Percentiles rank a stretch among this genome's conserved stretches.
Evolutionary conservation across 2,888 invertebrate species (phyloP).

Genomic region (Meiosimyza platycephala): DNA sequence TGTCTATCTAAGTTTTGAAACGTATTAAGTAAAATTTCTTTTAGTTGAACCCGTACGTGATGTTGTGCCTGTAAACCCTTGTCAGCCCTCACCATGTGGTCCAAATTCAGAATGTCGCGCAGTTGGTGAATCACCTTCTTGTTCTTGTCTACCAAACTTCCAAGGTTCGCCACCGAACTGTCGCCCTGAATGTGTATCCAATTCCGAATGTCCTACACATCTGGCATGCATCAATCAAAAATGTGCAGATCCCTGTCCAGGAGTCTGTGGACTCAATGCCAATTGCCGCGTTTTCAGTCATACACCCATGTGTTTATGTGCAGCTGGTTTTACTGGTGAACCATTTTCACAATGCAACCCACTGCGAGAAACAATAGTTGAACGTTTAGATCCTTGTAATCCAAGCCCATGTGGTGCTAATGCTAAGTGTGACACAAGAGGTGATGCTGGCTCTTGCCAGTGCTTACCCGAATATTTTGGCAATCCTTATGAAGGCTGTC

Average conservation of each 20-base stretch:
- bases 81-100: conserved; percentile 78
- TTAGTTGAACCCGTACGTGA: conserved; percentile 54
- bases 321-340: conserved; percentile 72
- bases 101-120: conserved; percentile 76
- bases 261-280: conserved; percentile 73
- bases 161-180: conserved; percentile 76
- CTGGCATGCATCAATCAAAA: conserved; percentile 72
- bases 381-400: conserved; percentile 66
- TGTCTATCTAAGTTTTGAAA: neutral
- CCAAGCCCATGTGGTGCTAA: conserved; percentile 74
- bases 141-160: conserved; percentile 72
- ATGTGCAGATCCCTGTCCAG: conserved; percentile 73
- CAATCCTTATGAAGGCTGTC: conserved; percentile 81
- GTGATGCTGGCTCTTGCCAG: conserved; percentile 78
- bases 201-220: conserved; percentile 72
- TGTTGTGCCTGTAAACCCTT: conserved; percentile 67
- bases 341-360: conserved; percentile 69
- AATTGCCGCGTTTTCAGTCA: conserved; percentile 71
- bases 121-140: conserved; percentile 67
- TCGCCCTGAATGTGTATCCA: conserved; percentile 75
- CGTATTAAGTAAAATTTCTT: neutral
- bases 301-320: conserved; percentile 72
- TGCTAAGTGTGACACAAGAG: conserved; percentile 79
- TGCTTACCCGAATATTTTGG: conserved; percentile 79
- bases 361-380: conserved; percentile 65